Conservation (phyloP, 2,888 invertebrate species). For the Philereme vetulata region DNA sequence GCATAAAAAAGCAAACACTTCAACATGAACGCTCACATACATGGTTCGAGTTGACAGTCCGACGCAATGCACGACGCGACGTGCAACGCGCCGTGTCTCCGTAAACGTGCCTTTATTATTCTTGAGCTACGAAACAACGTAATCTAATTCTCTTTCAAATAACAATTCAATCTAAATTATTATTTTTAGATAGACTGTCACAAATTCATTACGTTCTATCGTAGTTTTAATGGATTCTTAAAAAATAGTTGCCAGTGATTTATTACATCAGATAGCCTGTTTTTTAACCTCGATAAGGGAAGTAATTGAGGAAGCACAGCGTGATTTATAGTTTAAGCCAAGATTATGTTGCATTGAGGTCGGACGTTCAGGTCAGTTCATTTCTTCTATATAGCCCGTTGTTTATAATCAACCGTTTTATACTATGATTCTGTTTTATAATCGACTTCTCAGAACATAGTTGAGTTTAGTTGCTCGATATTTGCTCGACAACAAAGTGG, state of each 20-base stretch:
- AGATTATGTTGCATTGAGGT: slow-evolving; percentile 32
- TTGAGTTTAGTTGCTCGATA: not conserved
- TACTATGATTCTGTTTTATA: not conserved
- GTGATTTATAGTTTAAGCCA: slow-evolving; percentile 57
- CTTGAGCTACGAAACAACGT: not conserved
- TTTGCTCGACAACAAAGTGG: not conserved
- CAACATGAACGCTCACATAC: too few species aligned
- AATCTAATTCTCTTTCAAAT: slow-evolving; percentile 3
- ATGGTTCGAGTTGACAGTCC: too few species aligned
- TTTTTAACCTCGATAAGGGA: slow-evolving; percentile 70
- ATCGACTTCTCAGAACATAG: not conserved
- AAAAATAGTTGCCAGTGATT: slow-evolving; percentile 59
- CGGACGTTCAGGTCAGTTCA: slow-evolving; percentile 44
- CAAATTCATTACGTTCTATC: slow-evolving; percentile 59
- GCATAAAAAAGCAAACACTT: too few species aligned
- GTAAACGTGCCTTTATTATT: too few species aligned
- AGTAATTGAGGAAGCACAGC: slow-evolving; percentile 60
- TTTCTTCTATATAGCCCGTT: slow-evolving; percentile 51
- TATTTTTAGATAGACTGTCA: slow-evolving; percentile 40
- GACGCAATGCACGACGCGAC: too few species aligned
- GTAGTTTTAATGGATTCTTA: slow-evolving; percentile 59
- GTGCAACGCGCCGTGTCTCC: too few species aligned
- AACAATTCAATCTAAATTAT: slow-evolving; percentile 1
- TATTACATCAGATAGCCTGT: slow-evolving; percentile 64
- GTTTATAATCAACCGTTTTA: slow-evolving; percentile 21